A percentile compares a stretch with the other conserved stretches of the same genome.
These are phyloP conservation scores for Smutsia gigantea DNA, from an alignment of 2,797 vertebrate genomes.

Conservation along the genomic window DNA sequence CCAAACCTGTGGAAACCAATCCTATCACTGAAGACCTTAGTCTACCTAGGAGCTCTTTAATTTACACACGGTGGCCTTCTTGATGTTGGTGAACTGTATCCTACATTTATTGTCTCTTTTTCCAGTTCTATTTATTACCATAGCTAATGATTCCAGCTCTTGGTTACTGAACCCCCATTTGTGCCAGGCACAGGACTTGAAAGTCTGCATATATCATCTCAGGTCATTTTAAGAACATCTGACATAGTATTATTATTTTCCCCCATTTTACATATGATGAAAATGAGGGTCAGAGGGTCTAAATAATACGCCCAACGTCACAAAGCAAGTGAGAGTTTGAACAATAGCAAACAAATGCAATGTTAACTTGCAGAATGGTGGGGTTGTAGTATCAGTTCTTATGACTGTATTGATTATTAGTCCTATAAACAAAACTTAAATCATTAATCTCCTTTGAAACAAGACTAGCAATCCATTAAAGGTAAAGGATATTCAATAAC, in stretches of 20 bases:
- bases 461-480: neutral
- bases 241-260: neutral
- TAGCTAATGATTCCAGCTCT: neutral
- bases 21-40: neutral
- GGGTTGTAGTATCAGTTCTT: neutral
- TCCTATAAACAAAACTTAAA: neutral
- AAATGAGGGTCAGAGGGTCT: conserved; percentile 34
- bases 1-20: neutral
- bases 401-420: neutral
- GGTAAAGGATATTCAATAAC: neutral
- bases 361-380: neutral
- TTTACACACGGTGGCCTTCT: neutral
- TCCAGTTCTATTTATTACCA: conserved; percentile 8
- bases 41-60: conserved; percentile 5
- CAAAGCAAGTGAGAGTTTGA: neutral
- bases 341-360: neutral
- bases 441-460: conserved; percentile 6
- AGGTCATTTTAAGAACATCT: neutral
- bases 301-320: neutral
- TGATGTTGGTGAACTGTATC: neutral
- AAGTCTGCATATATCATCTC: neutral
- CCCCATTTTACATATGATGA: neutral
- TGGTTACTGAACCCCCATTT: neutral
- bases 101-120: neutral
- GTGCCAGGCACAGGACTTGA: neutral